Evolutionary conservation across 2,797 vertebrate species (phyloP).

Genomic region (Arrhamphus sclerolepis): DNA sequence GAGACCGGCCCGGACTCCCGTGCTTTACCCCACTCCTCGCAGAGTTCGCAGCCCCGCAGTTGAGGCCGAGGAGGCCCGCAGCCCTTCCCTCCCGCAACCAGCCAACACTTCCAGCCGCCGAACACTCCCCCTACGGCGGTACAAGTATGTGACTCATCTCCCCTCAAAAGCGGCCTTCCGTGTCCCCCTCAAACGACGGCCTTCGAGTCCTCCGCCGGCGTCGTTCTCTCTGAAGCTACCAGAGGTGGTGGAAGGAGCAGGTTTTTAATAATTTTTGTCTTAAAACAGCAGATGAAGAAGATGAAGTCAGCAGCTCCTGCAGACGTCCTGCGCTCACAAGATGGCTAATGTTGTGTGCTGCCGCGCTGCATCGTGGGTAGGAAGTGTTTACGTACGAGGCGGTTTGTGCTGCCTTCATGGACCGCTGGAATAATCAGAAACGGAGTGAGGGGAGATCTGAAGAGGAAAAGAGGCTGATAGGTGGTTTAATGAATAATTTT

Average conservation of each 20-base stretch:
- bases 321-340: constrained; percentile 81
- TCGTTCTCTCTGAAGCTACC: constrained; percentile 14
- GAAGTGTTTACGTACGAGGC: constrained; percentile 58
- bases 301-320: constrained; percentile 59
- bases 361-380: constrained; percentile 80
- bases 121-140: constrained; percentile 86
- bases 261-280: constrained; percentile 34
- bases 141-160: constrained; percentile 85
- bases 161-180: constrained; percentile 47
- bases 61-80: constrained; percentile 77
- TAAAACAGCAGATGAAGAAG: constrained; percentile 56
- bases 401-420: constrained; percentile 39
- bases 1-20: constrained; percentile 45
- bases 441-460: no score
- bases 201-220: constrained; percentile 18
- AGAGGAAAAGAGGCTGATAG: no score
- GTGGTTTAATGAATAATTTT: no score
- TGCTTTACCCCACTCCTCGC: constrained; percentile 68
- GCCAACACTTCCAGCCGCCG: constrained; percentile 71
- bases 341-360: constrained; percentile 81
- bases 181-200: constrained; percentile 14
- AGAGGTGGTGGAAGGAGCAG: constrained; percentile 6
- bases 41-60: constrained; percentile 62
- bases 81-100: constrained; percentile 76
- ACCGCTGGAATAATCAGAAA: constrained; percentile 3